phyloP scores from a whole-genome alignment of 1,140 invertebrate genomes.

The Octopus bimaculoides region DNA sequence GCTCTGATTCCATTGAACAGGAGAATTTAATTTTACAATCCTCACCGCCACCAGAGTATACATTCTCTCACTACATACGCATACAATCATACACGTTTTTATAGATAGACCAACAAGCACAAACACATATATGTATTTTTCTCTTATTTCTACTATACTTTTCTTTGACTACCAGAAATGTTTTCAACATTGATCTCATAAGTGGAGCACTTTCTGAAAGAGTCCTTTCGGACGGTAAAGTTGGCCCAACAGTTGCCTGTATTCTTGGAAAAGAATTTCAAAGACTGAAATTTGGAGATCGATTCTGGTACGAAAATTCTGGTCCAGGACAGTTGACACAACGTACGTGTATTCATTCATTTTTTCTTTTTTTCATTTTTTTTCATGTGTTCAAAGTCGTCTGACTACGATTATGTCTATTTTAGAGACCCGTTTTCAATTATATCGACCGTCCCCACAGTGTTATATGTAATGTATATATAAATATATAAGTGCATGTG shows the following conservation, averaged over 20 bases:
- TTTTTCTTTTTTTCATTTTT: background rate
- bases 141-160: background rate
- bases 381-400: background rate
- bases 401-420: background rate
- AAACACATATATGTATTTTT: background rate
- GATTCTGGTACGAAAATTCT: slow-evolving; percentile 91
- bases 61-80: background rate
- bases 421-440: background rate
- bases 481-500: background rate
- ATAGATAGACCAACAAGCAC: background rate
- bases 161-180: slow-evolving; percentile 17
- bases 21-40: too few species aligned
- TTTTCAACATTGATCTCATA: slow-evolving; percentile 25
- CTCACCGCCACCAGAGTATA: background rate
- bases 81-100: background rate
- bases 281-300: slow-evolving; percentile 82
- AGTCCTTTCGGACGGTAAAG: slow-evolving; percentile 77
- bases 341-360: background rate
- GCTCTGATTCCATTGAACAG: too few species aligned
- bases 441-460: background rate
- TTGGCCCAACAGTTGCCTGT: slow-evolving; percentile 93
- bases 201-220: slow-evolving; percentile 78
- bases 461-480: background rate
- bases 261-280: slow-evolving; percentile 93
- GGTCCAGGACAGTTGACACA: background rate